Evolutionary conservation across 2,113 vertebrate genomes (phyloP).

Genomic region (Lates calcarifer): DNA sequence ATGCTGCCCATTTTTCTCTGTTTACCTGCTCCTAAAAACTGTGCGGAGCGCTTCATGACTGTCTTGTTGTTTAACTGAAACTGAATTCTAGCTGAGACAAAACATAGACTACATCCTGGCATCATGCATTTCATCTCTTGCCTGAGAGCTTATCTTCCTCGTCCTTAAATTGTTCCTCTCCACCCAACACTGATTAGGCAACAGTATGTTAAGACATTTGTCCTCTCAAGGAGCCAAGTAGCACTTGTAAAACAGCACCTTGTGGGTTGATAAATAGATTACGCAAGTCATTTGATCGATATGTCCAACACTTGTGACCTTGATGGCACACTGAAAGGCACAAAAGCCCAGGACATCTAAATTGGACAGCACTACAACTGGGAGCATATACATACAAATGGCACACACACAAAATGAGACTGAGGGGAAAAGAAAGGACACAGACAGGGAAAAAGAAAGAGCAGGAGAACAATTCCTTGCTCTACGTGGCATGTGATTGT

Average conservation of each 20-base stretch:
- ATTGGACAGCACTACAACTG: not conserved
- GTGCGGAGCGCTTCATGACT: not conserved
- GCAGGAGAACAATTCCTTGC: slow-evolving; percentile 21
- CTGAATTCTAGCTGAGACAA: not conserved
- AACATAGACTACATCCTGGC: not conserved
- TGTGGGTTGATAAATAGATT: slow-evolving; percentile 33
- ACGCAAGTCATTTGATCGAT: slow-evolving; percentile 43
- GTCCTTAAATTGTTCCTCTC: not conserved
- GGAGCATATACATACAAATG: slow-evolving; percentile 11
- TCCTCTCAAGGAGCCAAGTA: slow-evolving; percentile 15
- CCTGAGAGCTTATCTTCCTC: not conserved
- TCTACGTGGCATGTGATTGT: slow-evolving; percentile 42
- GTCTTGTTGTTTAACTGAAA: not conserved
- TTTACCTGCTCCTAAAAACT: not conserved
- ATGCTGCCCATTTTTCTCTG: not conserved
- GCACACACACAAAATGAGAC: not conserved
- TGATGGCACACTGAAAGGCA: slow-evolving; percentile 24
- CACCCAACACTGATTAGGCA: not conserved
- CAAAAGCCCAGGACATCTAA: slow-evolving; percentile 11
- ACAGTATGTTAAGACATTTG: slow-evolving; percentile 8
- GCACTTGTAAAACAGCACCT: slow-evolving; percentile 18
- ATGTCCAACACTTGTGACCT: slow-evolving; percentile 17
- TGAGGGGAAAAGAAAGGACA: not conserved
- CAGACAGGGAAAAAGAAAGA: not conserved
- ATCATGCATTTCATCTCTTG: not conserved